These are phyloP conservation scores for Periphyllus acericola DNA, from an alignment of 2,888 invertebrate genomes.

Conservation along the genomic window DNA sequence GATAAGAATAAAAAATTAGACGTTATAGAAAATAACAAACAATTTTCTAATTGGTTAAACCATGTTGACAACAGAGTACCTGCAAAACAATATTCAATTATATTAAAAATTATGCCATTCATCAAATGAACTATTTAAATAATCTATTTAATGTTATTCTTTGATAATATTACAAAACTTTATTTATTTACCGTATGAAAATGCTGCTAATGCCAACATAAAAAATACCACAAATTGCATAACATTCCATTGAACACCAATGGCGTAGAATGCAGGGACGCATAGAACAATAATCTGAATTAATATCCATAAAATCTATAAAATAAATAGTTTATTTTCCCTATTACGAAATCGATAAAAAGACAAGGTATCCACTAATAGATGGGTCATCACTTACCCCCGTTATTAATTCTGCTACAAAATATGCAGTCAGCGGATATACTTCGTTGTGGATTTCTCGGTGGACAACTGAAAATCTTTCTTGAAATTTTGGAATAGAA, in stretches of 20 bases:
- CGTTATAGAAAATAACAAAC: constrained; percentile 2
- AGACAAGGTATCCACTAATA: not conserved
- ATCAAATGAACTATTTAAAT: not conserved
- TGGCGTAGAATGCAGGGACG: constrained; percentile 9
- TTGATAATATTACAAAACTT: not conserved
- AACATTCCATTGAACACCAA: constrained; percentile 1
- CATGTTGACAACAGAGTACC: constrained; percentile 37
- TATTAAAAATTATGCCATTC: not conserved
- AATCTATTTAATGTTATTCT: not conserved
- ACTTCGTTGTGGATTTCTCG: constrained; percentile 48
- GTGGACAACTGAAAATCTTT: constrained; percentile 33
- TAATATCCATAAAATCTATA: constrained; percentile 24
- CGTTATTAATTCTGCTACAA: constrained; percentile 18
- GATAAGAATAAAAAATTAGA: constrained; percentile 20
- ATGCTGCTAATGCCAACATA: constrained; percentile 5
- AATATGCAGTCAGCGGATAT: constrained; percentile 39
- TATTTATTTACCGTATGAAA: constrained; percentile 29
- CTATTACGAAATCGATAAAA: not conserved
- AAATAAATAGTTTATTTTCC: not conserved
- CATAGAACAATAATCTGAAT: constrained; percentile 12
- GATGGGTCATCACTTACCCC: not conserved
- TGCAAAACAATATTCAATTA: not conserved
- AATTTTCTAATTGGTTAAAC: not conserved
- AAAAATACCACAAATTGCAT: constrained; percentile 6
- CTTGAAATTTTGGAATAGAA: not conserved